phyloP scores from a whole-genome alignment of 1,140 invertebrate species.

The Drosophila miranda region DNA sequence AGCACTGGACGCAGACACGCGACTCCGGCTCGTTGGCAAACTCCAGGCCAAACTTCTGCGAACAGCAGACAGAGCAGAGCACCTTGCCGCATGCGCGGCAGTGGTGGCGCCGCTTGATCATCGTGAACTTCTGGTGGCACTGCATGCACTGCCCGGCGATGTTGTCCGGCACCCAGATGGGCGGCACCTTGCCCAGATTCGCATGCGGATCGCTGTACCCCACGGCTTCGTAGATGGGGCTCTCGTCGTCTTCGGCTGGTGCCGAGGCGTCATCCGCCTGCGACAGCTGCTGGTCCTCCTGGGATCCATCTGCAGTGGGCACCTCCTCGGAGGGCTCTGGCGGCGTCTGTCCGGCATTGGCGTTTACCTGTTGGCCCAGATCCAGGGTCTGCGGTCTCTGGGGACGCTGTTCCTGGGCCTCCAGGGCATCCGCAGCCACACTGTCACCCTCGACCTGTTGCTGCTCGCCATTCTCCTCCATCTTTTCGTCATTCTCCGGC shows the following conservation, averaged over 20 bases:
- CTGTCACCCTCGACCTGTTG: slow-evolving; percentile 28
- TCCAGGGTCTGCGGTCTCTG: slow-evolving; percentile 79
- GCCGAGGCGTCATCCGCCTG: neutral
- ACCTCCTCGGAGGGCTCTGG: slow-evolving; percentile 11
- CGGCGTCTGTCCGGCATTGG: slow-evolving; percentile 42
- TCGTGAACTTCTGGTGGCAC: slow-evolving; percentile 90
- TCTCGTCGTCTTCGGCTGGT: slow-evolving; percentile 48
- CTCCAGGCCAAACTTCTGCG: slow-evolving; percentile 87
- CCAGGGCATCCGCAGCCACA: slow-evolving; percentile 39
- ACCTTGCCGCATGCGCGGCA: slow-evolving; percentile 94
- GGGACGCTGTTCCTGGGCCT: slow-evolving; percentile 56
- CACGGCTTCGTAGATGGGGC: slow-evolving; percentile 73
- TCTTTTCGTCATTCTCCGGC: neutral
- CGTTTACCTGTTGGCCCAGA: slow-evolving; percentile 50
- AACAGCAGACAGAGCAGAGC: slow-evolving; percentile 92
- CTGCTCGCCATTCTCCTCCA: neutral
- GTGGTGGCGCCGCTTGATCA: slow-evolving; percentile 92
- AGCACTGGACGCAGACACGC: slow-evolving; percentile 86
- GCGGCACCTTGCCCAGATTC: slow-evolving; percentile 87
- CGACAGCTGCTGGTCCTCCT: neutral
- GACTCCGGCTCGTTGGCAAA: slow-evolving; percentile 86
- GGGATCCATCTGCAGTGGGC: neutral
- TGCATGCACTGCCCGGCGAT: slow-evolving; percentile 91
- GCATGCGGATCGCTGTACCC: slow-evolving; percentile 78
- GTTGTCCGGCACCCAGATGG: slow-evolving; percentile 94